These are phyloP conservation scores for Platycnemis pennipes DNA, from an alignment of 2,888 invertebrate species.

Conservation along the genomic window DNA sequence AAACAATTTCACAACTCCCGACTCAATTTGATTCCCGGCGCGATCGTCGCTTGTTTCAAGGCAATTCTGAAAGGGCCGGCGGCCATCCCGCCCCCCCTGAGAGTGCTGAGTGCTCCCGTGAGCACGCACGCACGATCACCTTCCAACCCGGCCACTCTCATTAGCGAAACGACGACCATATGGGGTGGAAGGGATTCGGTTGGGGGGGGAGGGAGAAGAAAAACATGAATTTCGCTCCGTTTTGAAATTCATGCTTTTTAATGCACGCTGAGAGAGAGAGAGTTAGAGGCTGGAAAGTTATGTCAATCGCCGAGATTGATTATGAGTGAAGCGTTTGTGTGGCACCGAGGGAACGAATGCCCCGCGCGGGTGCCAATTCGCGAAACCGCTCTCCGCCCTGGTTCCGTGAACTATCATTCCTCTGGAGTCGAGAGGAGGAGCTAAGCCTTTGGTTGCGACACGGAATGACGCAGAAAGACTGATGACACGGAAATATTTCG, in stretches of 20 bases:
- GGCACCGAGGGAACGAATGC: neutral
- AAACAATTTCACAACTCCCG: constrained; percentile 2
- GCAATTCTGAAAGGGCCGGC: neutral
- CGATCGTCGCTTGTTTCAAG: neutral
- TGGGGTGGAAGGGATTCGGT: neutral
- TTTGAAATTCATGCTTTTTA: constrained; percentile 36
- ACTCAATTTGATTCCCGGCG: neutral
- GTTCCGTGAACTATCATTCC: neutral
- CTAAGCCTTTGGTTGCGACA: neutral
- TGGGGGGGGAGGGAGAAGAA: neutral
- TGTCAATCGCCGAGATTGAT: neutral
- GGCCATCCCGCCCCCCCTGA: too few relatives aligned
- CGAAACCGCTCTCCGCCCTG: neutral
- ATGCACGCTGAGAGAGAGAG: neutral
- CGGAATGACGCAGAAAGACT: neutral
- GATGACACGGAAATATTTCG: neutral
- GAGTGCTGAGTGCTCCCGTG: neutral
- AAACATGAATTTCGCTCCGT: neutral
- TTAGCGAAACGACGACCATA: neutral
- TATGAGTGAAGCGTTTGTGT: neutral
- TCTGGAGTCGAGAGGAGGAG: neutral
- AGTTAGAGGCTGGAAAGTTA: neutral
- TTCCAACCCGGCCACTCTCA: neutral
- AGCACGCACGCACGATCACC: neutral
- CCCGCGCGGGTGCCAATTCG: neutral